Base-by-base conservation (phyloP, 2,797 vertebrate species). In the Aldrovandia affinis region DNA sequence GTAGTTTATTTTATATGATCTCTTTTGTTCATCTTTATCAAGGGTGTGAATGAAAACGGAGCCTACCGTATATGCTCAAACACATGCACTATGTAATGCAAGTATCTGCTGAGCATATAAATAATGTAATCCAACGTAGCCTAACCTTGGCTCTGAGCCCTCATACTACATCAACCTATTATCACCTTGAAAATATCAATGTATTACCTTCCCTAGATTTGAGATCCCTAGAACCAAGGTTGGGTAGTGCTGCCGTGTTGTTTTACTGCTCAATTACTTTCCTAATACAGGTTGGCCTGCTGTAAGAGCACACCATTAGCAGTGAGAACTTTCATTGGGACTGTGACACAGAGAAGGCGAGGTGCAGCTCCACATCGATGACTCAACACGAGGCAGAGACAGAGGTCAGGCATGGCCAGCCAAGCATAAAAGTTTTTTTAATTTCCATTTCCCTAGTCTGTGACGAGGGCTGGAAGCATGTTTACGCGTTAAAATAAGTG, bases 251-350 rank as follows among this genome's bases (percentile, higher is more conserved):
- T 44, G 73, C 73, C 22, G n/a, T 20, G 15, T 47, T 77, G 73
- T 77, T 77, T 77, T 77, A 77, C 73, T 77, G 73, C 73, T 28
- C 73, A 77, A 77, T 77, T 77, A 77, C 22, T 22, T 12, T 47
- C 73, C 73, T 47, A 47, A 77, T 47, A n/a, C 30, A 47, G 8
- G 39, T 25, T n/a, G 73, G 73, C 39, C 73, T 9, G 73, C 73
- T 77, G 73, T 15, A 77, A 47, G 73, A n/a, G 73, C 42, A n/a
- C 39, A 47, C 39, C 2, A 33, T 77, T 47, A n/a, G 73, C 73
- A 28, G 9, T n/a, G 73, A 47, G 39, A 18, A 77, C 6, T 28
- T 44, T 42, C 20, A 6, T 44, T 47, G 22, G 42, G 73, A n/a
- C 42, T 77, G 73, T 42, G 39, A 33, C 22, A 47, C 73, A n/a